A percentile compares a stretch with the other conserved stretches of the same genome.
Evolutionary conservation across 2,888 invertebrate genomes (phyloP).

Genomic region (Tipula vernalis): DNA sequence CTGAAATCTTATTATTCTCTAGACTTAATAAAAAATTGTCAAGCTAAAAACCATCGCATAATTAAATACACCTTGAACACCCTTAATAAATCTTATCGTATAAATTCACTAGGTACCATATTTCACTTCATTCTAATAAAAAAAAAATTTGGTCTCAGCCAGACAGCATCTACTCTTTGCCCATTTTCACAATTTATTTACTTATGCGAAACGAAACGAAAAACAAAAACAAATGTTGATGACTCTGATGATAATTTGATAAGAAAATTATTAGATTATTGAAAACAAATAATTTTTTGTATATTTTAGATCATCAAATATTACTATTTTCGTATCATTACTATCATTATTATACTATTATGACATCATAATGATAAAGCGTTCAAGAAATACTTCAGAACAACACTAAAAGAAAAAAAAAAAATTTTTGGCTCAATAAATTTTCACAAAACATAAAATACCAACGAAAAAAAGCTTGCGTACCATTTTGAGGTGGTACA

Average conservation of each 20-base stretch:
- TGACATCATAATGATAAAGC: neutral
- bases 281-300: neutral
- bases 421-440: neutral
- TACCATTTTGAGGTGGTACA: neutral
- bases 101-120: neutral
- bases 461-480: neutral
- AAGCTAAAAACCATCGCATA: neutral
- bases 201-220: neutral
- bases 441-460: neutral
- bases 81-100: neutral
- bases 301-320: neutral
- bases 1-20: neutral
- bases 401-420: neutral
- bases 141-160: neutral
- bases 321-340: neutral
- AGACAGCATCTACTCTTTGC: neutral
- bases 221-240: neutral
- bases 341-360: neutral
- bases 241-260: neutral
- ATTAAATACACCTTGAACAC: neutral
- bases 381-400: neutral
- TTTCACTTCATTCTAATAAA: neutral
- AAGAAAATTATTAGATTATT: neutral
- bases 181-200: neutral
- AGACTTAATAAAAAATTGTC: neutral